These are phyloP conservation scores for Eristalinus aeneus DNA, from an alignment of 2,888 invertebrate species.

Conservation along the genomic window DNA sequence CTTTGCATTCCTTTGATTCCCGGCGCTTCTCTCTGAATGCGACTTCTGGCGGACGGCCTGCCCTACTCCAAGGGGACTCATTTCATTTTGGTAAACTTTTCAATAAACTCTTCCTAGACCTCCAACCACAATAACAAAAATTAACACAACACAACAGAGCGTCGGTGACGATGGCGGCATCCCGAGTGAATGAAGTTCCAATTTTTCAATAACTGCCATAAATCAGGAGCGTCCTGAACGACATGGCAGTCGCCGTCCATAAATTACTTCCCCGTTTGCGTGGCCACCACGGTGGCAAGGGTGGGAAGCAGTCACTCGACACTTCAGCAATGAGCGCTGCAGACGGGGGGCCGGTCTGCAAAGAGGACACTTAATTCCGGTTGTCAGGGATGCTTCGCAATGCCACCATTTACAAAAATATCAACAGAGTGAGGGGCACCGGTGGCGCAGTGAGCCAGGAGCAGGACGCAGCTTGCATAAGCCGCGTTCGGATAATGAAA, in stretches of 20 bases:
- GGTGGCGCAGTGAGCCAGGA: neutral
- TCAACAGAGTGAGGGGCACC: neutral
- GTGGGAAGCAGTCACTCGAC: conserved; percentile 39
- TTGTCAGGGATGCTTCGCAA: conserved; percentile 44
- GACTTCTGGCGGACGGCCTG: conserved; percentile 27
- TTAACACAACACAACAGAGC: too few species aligned
- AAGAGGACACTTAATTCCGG: conserved; percentile 61
- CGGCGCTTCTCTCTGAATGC: neutral
- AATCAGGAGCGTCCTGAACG: conserved; percentile 77
- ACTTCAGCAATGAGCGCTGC: conserved; percentile 41
- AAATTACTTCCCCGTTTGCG: conserved; percentile 74
- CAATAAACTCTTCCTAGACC: too few species aligned
- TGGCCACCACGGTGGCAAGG: conserved; percentile 22
- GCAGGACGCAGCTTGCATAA: conserved; percentile 10
- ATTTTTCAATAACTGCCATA: conserved; percentile 80
- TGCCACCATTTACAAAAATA: conserved; percentile 30
- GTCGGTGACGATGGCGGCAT: neutral
- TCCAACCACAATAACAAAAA: too few species aligned
- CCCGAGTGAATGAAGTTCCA: conserved; percentile 72
- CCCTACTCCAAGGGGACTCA: conserved; percentile 35
- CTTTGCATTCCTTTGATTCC: conserved; percentile 22
- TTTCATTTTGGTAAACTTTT: conserved; percentile 52
- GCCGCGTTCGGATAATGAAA: neutral
- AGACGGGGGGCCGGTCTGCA: conserved; percentile 24
- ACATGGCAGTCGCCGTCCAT: conserved; percentile 76